These are phyloP conservation scores for Solea solea DNA, from an alignment of 2,113 vertebrate genomes.

Conservation along the genomic window DNA sequence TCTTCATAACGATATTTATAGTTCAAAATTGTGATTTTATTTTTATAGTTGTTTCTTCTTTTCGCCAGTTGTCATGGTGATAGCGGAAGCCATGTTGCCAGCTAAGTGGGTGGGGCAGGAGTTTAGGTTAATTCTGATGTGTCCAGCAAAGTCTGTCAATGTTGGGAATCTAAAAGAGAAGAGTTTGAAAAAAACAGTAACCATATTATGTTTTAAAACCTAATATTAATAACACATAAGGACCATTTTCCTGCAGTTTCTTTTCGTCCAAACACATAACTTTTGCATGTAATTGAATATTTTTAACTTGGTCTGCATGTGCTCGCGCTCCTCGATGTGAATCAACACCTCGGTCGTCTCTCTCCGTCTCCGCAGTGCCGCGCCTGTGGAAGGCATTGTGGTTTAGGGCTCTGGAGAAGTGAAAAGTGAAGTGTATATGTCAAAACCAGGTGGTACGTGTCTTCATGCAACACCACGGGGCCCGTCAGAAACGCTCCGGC, in stretches of 20 bases:
- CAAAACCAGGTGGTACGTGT: conserved; percentile 64
- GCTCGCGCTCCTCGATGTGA: conserved; percentile 23
- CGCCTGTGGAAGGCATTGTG: conserved; percentile 54
- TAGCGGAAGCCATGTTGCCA: too few relatives aligned
- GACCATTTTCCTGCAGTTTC: too few relatives aligned
- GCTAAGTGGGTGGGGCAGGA: too few relatives aligned
- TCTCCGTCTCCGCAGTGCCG: conserved; percentile 8
- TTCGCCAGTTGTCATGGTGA: too few relatives aligned
- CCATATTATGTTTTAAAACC: too few relatives aligned
- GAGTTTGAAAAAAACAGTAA: background rate
- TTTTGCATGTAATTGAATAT: background rate
- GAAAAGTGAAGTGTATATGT: conserved; percentile 9
- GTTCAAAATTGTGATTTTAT: background rate
- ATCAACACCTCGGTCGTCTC: conserved; percentile 44
- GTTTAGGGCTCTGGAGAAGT: conserved; percentile 36
- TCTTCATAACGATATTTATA: background rate
- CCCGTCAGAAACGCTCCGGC: conserved; percentile 28
- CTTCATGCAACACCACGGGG: conserved; percentile 35
- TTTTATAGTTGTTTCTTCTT: background rate
- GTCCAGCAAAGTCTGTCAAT: background rate
- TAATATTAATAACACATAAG: too few relatives aligned
- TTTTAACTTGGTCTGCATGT: background rate
- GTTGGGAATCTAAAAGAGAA: background rate
- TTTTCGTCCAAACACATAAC: too few relatives aligned
- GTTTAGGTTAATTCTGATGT: background rate